Conservation (phyloP, 1,140 invertebrate species). For the fruit fly (Drosophila melanogaster) region Release_6_plus_ISO1_MT NC_004354.4:8370501-8371000, state of each 20-base stretch:
- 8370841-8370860: not conserved
- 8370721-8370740: slow-evolving; percentile 19
- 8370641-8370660: slow-evolving; percentile 71
- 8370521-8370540: slow-evolving; percentile 81
- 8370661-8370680: not conserved
- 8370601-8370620: slow-evolving; percentile 55
- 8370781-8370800: not conserved
- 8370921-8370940: not conserved
- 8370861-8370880: not conserved
- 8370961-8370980: not conserved
- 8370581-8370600: not conserved
- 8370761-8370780: not conserved
- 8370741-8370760: not conserved
- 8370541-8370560: slow-evolving; percentile 70
- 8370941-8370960: not conserved
- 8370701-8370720: slow-evolving; percentile 19
- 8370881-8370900: not conserved
- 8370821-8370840: not conserved
- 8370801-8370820: not conserved
- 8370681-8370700: not conserved
- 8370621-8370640: slow-evolving; percentile 76
- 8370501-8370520: slow-evolving; percentile 49
- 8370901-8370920: not conserved
- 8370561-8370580: slow-evolving; percentile 19
- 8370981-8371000: not conserved